These are phyloP conservation scores for Mirza zaza DNA, from an alignment of 2,113 vertebrate genomes.

Conservation along the genomic window DNA sequence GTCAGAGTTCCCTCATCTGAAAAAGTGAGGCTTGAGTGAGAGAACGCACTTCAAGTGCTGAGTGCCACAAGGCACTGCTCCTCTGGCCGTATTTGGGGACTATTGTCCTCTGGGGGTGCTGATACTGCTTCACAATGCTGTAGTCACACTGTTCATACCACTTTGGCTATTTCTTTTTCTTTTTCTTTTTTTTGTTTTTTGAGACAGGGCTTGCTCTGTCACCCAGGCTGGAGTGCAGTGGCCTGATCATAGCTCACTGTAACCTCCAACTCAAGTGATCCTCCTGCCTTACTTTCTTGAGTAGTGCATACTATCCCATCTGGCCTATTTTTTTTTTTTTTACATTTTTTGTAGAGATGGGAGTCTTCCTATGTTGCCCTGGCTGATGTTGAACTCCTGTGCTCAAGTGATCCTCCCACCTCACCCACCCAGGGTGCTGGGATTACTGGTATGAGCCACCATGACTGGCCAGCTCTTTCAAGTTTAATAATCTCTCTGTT, in stretches of 20 bases:
- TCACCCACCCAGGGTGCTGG: too few species aligned
- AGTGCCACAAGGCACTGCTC: not conserved
- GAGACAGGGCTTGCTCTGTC: not conserved
- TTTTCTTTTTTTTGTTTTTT: too few species aligned
- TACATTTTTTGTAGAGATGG: too few species aligned
- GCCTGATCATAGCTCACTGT: not conserved
- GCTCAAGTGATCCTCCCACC: too few species aligned
- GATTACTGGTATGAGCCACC: too few species aligned
- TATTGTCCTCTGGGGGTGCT: not conserved
- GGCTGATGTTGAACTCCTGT: too few species aligned
- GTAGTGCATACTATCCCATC: too few species aligned
- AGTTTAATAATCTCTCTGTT: not conserved
- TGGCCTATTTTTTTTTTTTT: too few species aligned
- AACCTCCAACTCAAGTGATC: too few species aligned
- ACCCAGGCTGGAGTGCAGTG: not conserved
- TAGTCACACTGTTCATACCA: not conserved
- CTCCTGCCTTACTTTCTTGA: too few species aligned
- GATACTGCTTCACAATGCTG: not conserved
- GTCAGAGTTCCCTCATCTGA: not conserved
- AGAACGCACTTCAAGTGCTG: too few species aligned
- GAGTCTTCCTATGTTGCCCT: too few species aligned
- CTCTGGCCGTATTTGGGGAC: not conserved
- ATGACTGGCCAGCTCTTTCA: not conserved
- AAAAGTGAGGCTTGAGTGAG: not conserved
- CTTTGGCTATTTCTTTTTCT: not conserved